These are phyloP conservation scores for Heliangelus exortis DNA, from an alignment of 2,797 vertebrate species.

Conservation along the genomic window DNA sequence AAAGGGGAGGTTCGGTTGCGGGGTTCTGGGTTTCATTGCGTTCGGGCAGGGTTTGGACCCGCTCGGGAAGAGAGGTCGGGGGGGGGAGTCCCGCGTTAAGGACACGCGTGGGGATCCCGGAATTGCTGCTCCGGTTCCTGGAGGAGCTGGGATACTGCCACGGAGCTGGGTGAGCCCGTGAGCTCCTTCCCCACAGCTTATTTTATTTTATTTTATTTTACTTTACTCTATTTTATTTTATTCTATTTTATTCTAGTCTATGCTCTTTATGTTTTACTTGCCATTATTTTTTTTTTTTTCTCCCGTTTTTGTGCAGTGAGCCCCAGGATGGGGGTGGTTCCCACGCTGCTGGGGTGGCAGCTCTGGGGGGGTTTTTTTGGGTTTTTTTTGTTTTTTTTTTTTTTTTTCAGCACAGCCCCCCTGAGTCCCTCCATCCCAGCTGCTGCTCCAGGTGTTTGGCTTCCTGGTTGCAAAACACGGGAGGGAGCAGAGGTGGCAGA, in stretches of 20 bases:
- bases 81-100: background rate
- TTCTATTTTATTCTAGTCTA: background rate
- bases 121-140: fast-evolving
- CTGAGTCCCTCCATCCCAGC: background rate
- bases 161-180: background rate
- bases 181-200: background rate
- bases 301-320: background rate
- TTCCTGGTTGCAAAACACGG: background rate
- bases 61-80: background rate
- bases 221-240: no score
- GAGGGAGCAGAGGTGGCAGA: constrained; percentile 3
- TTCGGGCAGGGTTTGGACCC: background rate
- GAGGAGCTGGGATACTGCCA: fast-evolving
- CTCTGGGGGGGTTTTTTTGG: no score
- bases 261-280: constrained; percentile 2
- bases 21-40: background rate
- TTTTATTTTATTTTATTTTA: background rate
- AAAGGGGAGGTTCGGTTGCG: background rate
- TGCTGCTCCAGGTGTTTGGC: background rate
- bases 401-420: background rate
- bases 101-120: fast-evolving
- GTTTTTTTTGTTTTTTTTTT: no score
- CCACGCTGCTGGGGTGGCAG: background rate
- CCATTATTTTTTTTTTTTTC: background rate
- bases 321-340: background rate